Conservation (phyloP, 2,888 invertebrate genomes). For the Hybos culiciformis region DNA sequence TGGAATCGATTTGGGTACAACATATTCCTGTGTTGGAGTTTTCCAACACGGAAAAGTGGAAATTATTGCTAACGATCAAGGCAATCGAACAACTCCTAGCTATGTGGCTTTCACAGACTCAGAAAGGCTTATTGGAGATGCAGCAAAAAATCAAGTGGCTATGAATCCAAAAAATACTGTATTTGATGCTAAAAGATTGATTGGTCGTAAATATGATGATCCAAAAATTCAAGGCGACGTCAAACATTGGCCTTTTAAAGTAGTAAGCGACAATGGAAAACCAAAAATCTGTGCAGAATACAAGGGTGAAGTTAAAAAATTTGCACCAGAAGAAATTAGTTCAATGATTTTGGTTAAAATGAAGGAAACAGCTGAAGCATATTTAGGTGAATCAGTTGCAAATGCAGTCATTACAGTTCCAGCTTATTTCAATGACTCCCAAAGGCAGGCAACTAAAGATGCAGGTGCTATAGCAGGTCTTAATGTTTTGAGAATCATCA, state of each 20-base stretch:
- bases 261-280: constrained; percentile 63
- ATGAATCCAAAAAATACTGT: constrained; percentile 79
- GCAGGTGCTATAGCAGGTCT: constrained; percentile 82
- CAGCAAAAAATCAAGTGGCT: constrained; percentile 65
- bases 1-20: constrained; percentile 77
- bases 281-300: constrained; percentile 72
- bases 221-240: constrained; percentile 79
- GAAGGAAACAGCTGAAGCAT: constrained; percentile 85
- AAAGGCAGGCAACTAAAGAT: constrained; percentile 85
- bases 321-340: constrained; percentile 80
- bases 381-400: constrained; percentile 69
- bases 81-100: constrained; percentile 66
- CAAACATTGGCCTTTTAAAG: constrained; percentile 90
- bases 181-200: constrained; percentile 83
- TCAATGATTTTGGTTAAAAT: constrained; percentile 88
- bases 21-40: constrained; percentile 72
- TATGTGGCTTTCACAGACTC: constrained; percentile 72
- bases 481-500: constrained; percentile 81
- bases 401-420: constrained; percentile 80
- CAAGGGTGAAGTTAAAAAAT: constrained; percentile 78
- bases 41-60: constrained; percentile 73
- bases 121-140: constrained; percentile 59
- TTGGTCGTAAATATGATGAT: constrained; percentile 81
- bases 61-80: constrained; percentile 71
- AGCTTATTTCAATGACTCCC: constrained; percentile 81